Base-by-base conservation (phyloP, 2,797 vertebrate species). In the Sebastes itinus region DNA sequence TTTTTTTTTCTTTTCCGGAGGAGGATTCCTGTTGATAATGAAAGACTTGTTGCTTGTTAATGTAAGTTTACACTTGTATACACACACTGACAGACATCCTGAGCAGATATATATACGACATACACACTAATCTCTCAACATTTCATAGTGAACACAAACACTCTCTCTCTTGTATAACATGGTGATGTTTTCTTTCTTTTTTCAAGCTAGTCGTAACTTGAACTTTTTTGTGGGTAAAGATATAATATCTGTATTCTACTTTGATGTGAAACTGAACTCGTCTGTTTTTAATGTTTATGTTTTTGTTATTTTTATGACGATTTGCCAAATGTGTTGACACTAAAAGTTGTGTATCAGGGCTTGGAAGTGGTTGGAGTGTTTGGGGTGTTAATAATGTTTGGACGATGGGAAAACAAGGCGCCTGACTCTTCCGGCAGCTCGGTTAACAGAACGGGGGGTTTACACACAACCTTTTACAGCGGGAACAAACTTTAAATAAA, bases 11-110 rank as follows among this genome's bases (percentile, higher is more conserved):
- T 86, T 80, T 84, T 60, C 22, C 11, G 8, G 46, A 68, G 38
- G 70, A 60, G 70, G 85, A 82, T 89, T 88, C 81, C 86, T 80
- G 90, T 89, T 95, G 91, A 96, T 96, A 92, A 95, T 96, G 96
- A 93, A 94, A 94, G 95, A 95, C 92, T 91, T 82, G 92, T 94
- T 96, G 96, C 97, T 96, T 95, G 96, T 97, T 97, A 63, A 80
- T 88, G 82, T 90, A 78, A 81, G 82, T 89, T 90, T 84, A 87
- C 88, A 81, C 78, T 66, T 25, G 54, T 2, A 58, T 3, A 83
- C 61, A 78, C 18, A 84, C 81, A 70, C 71, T 18, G 27, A 77
- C 75, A 20, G 18, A 79, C 79, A 74, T 71, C 52, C 35, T 30
- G 54, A 80, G 62, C 77, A 77, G 63, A 81, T 68, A 59, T 46